phyloP scores from a whole-genome alignment of 30 jellyfish, hydroid and myxozoan genomes.

The Hydra vulgaris region DNA sequence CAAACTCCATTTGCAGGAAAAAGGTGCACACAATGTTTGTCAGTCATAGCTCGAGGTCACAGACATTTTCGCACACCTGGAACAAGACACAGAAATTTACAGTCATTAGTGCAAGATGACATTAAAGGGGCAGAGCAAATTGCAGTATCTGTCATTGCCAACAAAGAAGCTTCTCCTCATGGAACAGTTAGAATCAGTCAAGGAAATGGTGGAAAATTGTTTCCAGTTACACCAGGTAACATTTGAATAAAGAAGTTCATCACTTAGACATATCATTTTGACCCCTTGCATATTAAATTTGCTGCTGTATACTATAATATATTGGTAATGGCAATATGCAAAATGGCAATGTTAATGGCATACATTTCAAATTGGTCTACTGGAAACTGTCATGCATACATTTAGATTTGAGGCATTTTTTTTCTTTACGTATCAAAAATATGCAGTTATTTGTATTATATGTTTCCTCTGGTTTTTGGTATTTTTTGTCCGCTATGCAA shows the following conservation, averaged over 20 bases:
- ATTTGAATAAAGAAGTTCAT: not conserved
- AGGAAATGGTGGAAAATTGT: not conserved
- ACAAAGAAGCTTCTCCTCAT: not conserved
- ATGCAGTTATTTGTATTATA: no score
- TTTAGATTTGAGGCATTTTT: no score
- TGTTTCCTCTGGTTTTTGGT: no score
- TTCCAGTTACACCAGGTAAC: not conserved
- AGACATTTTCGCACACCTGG: not conserved
- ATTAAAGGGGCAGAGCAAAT: not conserved
- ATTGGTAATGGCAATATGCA: no score
- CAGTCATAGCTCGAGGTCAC: not conserved
- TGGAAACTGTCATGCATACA: no score
- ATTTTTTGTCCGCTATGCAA: no score
- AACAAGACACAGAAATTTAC: not conserved
- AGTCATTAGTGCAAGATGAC: not conserved
- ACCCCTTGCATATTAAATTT: no score
- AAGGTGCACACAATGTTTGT: not conserved
- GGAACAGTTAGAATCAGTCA: not conserved
- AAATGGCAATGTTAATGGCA: no score
- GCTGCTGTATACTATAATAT: no score
- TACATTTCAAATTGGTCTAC: no score
- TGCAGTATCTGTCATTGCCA: not conserved
- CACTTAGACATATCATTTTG: not conserved
- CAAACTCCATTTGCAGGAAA: not conserved
- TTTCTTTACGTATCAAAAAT: no score